These are phyloP conservation scores for Eupithecia subfuscata DNA, from an alignment of 2,888 invertebrate species.

Conservation along the genomic window DNA sequence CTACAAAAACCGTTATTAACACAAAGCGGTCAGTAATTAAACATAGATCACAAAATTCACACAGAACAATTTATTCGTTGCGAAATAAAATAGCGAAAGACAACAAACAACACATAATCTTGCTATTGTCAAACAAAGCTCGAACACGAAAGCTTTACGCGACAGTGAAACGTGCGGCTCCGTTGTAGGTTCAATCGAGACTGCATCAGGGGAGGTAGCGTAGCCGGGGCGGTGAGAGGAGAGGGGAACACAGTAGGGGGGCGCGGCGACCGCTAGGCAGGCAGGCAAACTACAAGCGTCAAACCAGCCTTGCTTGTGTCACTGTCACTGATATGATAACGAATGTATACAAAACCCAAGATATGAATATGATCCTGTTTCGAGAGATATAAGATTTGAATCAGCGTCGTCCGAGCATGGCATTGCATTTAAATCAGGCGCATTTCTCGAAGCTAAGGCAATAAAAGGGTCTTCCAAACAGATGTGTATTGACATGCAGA, in stretches of 20 bases:
- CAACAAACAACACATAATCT: conserved; percentile 65
- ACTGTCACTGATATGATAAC: conserved; percentile 78
- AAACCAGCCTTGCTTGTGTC: conserved; percentile 72
- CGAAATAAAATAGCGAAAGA: conserved; percentile 49
- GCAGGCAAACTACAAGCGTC: conserved; percentile 60
- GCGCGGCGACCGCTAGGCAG: conserved; percentile 58
- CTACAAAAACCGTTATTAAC: conserved; percentile 66
- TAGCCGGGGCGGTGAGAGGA: conserved; percentile 43
- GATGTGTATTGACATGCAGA: conserved; percentile 67
- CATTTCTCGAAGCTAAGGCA: conserved; percentile 46
- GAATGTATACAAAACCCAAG: conserved; percentile 72
- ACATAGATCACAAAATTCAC: conserved; percentile 57
- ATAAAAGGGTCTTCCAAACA: conserved; percentile 59
- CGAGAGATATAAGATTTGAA: not conserved
- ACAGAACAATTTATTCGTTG: conserved; percentile 49
- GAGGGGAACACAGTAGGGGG: conserved; percentile 65
- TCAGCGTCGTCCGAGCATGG: not conserved
- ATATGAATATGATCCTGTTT: conserved; percentile 40
- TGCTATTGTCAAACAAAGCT: conserved; percentile 72
- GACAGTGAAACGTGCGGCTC: conserved; percentile 52
- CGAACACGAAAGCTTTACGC: conserved; percentile 72
- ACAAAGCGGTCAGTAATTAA: conserved; percentile 48
- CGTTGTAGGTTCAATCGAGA: conserved; percentile 63
- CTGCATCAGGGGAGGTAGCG: conserved; percentile 63
- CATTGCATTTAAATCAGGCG: conserved; percentile 49